Evolutionary conservation across 2,888 invertebrate genomes (phyloP).

Genomic region (Chirona hameri): DNA sequence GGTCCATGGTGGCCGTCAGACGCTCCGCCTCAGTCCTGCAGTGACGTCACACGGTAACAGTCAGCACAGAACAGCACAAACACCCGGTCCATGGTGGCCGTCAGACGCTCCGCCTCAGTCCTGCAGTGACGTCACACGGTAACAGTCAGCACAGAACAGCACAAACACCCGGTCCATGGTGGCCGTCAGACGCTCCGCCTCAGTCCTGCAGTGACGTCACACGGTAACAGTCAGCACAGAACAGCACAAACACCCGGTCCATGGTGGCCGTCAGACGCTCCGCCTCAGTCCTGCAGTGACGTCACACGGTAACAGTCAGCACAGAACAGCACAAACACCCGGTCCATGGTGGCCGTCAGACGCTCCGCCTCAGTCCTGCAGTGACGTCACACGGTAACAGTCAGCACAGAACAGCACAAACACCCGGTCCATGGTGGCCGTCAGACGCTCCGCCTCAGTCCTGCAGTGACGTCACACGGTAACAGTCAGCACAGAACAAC

Average conservation of each 20-base stretch:
- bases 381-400: conserved; percentile 37
- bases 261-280: conserved; percentile 79
- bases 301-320: too few relatives aligned
- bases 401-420: conserved; percentile 82
- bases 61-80: conserved; percentile 82
- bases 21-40: conserved; percentile 66
- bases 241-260: conserved; percentile 91
- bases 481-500: conserved; percentile 66
- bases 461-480: conserved; percentile 51
- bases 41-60: conserved; percentile 37
- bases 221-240: conserved; percentile 48
- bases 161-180: conserved; percentile 94
- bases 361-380: conserved; percentile 66
- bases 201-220: conserved; percentile 52
- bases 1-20: conserved; percentile 81
- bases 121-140: conserved; percentile 49
- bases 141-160: conserved; percentile 60
- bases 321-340: conserved; percentile 82
- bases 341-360: conserved; percentile 81
- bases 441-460: conserved; percentile 66
- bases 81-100: conserved; percentile 85
- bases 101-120: conserved; percentile 66
- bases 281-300: conserved; percentile 57
- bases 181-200: conserved; percentile 70
- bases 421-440: conserved; percentile 85